Base-by-base conservation (phyloP, 30 jellyfish, hydroid and myxozoan species). In the Hydra vulgaris region DNA sequence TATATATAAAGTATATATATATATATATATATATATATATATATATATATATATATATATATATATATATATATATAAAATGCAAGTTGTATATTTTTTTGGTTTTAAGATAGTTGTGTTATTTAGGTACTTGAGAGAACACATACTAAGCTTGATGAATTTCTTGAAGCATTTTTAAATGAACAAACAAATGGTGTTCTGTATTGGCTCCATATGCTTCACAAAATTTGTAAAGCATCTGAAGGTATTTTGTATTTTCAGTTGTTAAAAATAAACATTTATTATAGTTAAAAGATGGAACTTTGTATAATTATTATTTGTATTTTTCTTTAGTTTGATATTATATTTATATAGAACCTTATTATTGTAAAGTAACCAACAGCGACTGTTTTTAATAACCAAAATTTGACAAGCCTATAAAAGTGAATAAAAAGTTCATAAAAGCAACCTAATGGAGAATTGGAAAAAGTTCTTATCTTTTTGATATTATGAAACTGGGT, bases 141-240 rank as follows among this genome's bases (percentile, higher is more conserved):
- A 18, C 72, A 79, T 74, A 83, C 98, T 8, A 74, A 72, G 52
- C 71, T 86, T 67, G 98, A 91, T 12, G 96, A 91, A 53, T 91
- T 91, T 81, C 73, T 91, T 66, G 92, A 87, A 22, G 82, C 89
- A 66, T 73, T 87, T 68, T 56, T 91, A 71, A 84, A 82, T 26
- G 95, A 91, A 68, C 79, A 89, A 21, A 83, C 95, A 0, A 85
- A 95, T 23, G 98, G 98, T 15, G 76, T 88, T 20, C 27, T 91
- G 53, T 87, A 53, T 20, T 91, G 98, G 98, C 74, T 91, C 15
- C 98, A 91, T 74, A 86, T 91, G 96, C 80, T 86, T 16, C 85
- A 91, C 74, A 91, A 91, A 72, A 81, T 91, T 8, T 82, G 87
- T 25, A 87, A 79, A 52, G 88, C 96, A 7, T 89, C 95, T 0